Conservation (phyloP, 1,140 invertebrate species). For the Aricia agestis region DNA sequence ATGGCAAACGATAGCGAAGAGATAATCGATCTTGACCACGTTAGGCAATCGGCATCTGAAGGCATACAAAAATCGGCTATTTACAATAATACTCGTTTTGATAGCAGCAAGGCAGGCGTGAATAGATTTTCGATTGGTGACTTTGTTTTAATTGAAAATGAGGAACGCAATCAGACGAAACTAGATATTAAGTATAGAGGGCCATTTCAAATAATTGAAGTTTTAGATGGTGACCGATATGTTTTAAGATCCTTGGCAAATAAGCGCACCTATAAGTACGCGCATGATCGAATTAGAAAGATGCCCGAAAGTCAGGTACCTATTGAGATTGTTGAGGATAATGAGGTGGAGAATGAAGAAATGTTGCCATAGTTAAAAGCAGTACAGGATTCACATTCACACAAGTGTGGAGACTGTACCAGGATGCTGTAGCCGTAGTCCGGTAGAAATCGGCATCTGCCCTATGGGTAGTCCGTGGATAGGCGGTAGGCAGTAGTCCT, state of each 20-base stretch:
- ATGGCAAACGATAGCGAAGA: constrained; percentile 5
- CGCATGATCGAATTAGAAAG: neutral
- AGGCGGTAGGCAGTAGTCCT: constrained; percentile 4
- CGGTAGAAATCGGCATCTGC: constrained; percentile 14
- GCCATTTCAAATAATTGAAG: constrained; percentile 5
- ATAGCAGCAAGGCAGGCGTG: neutral
- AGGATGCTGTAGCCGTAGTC: constrained; percentile 5
- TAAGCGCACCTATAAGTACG: constrained; percentile 16
- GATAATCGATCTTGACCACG: neutral
- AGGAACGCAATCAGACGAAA: constrained; percentile 20
- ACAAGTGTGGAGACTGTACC: neutral
- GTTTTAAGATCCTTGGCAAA: neutral
- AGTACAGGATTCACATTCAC: neutral
- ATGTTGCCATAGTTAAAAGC: neutral
- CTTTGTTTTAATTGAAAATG: constrained; percentile 13
- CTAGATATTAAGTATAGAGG: constrained; percentile 16
- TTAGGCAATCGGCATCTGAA: neutral
- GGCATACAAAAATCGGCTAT: neutral
- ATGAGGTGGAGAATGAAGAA: neutral
- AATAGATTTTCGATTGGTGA: constrained; percentile 17
- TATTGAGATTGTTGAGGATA: neutral
- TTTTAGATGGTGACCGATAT: constrained; percentile 11
- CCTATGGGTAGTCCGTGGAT: constrained; percentile 11
- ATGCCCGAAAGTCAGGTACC: constrained; percentile 5
- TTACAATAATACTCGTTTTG: neutral